Percentiles rank a stretch among this genome's conserved stretches.
These are phyloP conservation scores for Heliconius hermathena DNA, from an alignment of 1,140 invertebrate genomes.

Conservation along the genomic window DNA sequence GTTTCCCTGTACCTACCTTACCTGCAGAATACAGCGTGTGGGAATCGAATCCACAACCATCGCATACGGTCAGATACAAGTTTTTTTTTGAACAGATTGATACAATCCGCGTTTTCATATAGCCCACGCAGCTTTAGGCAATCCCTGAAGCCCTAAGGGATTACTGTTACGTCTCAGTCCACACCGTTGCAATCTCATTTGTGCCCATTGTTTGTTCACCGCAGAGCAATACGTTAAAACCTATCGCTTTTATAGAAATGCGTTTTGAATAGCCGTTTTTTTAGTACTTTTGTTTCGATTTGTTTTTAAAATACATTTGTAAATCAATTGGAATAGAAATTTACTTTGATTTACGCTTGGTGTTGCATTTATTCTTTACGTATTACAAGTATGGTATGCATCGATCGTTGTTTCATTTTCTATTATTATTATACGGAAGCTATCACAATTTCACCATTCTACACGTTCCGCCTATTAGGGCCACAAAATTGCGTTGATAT, in stretches of 20 bases:
- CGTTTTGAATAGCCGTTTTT: neutral
- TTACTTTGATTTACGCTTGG: neutral
- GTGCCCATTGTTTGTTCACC: neutral
- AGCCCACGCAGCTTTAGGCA: neutral
- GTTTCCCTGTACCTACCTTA: too few species aligned
- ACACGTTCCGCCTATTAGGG: too few species aligned
- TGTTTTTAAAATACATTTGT: neutral
- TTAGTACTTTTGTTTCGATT: neutral
- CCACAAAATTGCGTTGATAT: too few species aligned
- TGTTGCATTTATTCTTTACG: too few species aligned
- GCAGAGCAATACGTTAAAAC: slow-evolving; percentile 7
- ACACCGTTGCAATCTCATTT: slow-evolving; percentile 4
- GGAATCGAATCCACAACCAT: neutral
- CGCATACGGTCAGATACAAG: too few species aligned
- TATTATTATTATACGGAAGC: too few species aligned
- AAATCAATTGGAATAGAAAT: neutral
- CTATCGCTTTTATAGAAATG: neutral
- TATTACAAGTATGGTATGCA: too few species aligned
- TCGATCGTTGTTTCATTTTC: too few species aligned
- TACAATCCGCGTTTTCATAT: neutral
- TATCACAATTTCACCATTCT: too few species aligned
- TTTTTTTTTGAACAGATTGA: neutral
- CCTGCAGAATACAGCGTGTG: too few species aligned
- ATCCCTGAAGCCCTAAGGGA: neutral
- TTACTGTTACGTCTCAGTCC: neutral